A percentile compares a stretch with the other conserved stretches of the same genome.
These are phyloP conservation scores for Nycteola revayana DNA, from an alignment of 2,888 invertebrate species.

Conservation along the genomic window DNA sequence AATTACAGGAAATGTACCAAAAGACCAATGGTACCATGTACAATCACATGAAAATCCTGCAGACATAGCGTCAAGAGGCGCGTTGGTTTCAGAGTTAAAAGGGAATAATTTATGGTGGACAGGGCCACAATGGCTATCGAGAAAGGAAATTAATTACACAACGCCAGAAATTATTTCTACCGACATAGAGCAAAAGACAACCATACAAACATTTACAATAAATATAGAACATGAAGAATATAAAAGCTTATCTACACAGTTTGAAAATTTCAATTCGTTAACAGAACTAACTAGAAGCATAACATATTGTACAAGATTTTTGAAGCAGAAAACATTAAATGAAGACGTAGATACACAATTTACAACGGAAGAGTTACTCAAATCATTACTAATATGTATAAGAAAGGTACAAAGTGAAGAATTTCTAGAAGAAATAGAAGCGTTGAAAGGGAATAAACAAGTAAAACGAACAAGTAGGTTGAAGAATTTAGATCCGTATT, in stretches of 20 bases:
- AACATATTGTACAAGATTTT: constrained; percentile 4
- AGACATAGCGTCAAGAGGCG: constrained; percentile 26
- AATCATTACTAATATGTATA: background rate
- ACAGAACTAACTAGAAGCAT: background rate
- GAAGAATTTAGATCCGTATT: background rate
- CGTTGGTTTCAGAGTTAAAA: constrained; percentile 11
- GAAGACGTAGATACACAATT: background rate
- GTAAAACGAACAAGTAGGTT: background rate
- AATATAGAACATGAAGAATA: background rate
- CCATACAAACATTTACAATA: background rate
- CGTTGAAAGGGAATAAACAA: background rate
- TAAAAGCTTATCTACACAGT: too few relatives aligned
- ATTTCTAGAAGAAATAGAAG: constrained; percentile 1
- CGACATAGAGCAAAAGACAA: constrained; percentile 11
- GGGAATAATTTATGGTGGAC: constrained; percentile 22
- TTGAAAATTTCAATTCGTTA: constrained; percentile 1
- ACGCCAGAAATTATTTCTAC: constrained; percentile 1
- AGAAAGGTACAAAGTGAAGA: background rate
- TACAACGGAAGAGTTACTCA: constrained; percentile 1
- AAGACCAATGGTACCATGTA: constrained; percentile 13
- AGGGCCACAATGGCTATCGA: constrained; percentile 21
- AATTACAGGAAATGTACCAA: constrained; percentile 1
- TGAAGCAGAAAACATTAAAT: background rate
- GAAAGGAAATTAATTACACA: constrained; percentile 4
- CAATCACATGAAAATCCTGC: constrained; percentile 25